Base-by-base conservation (phyloP, 2,888 invertebrate genomes). In the Scaptomyza caliginosa region DNA sequence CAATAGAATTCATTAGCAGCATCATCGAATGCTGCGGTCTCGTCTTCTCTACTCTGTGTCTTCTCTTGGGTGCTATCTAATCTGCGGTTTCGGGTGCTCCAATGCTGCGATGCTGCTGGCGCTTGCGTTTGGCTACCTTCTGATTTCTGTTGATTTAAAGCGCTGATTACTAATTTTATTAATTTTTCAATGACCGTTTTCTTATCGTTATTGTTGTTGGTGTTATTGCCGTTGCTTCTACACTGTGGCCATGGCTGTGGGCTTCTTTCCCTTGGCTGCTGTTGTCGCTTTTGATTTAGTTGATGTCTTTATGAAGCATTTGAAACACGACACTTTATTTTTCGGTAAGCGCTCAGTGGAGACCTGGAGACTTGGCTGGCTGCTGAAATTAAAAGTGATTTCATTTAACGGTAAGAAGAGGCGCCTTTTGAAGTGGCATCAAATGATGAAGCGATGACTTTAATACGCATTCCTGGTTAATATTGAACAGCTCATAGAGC, bases 261-360 rank as follows among this genome's bases (percentile, higher is more conserved):
- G 45, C 43, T 49, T 16, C 54, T 56, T 72, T 28, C 28, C 64
- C 74, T 79, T 74, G 64, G 72, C 64, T 64, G 78, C 80, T 87
- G 87, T 84, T 84, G 84, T 84, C 84, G 80, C 79, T 86, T 68
- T 88, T 88, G 86, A 84, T 84, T 84, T 88, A 85, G 86, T 79
- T 88, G 84, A 84, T 87, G 88, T 84, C 84, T 84, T 88, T 87
- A 87, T 84, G 88, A 71, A 82, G 67, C 88, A 86, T 88, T 88
- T 84, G 84, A 84, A 84, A 84, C 65, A 88, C 77, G 84, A 84
- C 86, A 84, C 88, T 84, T 84, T 84, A 72, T 69, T 70, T 69
- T 69, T 58, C 46, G 59, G 64, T 46, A 55, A 50, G 51, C 66
- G 49, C 64, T 45, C 34, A 8, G 54, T 59, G 58, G 60, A 45